Base-by-base conservation (phyloP, 1,140 invertebrate genomes). In the Atopsyche davidsoni region DNA sequence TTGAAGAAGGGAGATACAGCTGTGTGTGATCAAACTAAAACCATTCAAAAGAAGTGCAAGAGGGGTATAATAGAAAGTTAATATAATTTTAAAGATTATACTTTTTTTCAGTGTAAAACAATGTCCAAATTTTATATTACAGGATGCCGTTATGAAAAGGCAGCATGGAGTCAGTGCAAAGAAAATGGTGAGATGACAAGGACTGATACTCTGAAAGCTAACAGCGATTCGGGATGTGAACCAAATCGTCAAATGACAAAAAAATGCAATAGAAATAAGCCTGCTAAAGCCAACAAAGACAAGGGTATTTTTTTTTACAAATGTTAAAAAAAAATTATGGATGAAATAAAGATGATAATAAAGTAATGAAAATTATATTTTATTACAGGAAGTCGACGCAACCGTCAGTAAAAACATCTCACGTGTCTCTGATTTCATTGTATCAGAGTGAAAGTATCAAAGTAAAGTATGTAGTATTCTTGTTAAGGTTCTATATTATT, bases 21-120 rank as follows among this genome's bases (percentile, higher is more conserved):
- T 32, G 77, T 75, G 39, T 92, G 89, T 67, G 86, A 90, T 62
- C 78, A 78, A 49, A 85, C 82, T 22, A 91, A 89, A 70, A 87
- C 80, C n/a, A 87, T 92, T 56, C 81, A 87, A 65, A 91, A 91
- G 72, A 90, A 90, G 61, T 92, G 89, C 77, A 92, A 90, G 73
- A 89, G 89, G 81, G 85, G 87, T 89, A 41, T 40, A 2, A 39
- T 7, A 28, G 24, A 28, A 28, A 28, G n/a, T 7, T 28, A 28
- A 7, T n/a, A 28, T 7, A 7, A 28, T 7, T 28, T 28, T 28
- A n/a, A n/a, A n/a, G n/a, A n/a, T n/a, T n/a, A n/a, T n/a, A n/a
- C n/a, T n/a, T n/a, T n/a, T n/a, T n/a, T n/a, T n/a, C n/a, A n/a
- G n/a, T n/a, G n/a, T n/a, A n/a, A n/a, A n/a, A n/a, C n/a, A n/a